These are phyloP conservation scores for Trinectes maculatus DNA, from an alignment of 2,113 vertebrate genomes.

Conservation along the genomic window DNA sequence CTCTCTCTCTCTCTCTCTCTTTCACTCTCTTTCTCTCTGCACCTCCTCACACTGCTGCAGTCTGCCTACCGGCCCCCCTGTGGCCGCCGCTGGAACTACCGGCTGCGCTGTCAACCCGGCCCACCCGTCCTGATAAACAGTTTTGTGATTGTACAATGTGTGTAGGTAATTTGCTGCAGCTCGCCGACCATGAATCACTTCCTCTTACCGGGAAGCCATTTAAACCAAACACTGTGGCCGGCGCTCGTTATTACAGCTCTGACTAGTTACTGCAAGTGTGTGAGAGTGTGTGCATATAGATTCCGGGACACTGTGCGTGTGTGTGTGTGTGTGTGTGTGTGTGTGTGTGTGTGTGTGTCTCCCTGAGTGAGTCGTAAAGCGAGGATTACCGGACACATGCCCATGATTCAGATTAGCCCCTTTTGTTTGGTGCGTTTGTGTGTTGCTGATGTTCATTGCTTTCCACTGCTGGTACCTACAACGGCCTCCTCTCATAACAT, in stretches of 20 bases:
- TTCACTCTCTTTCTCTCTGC: constrained; percentile 14
- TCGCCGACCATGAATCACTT: constrained; percentile 32
- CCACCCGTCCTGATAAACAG: constrained; percentile 23
- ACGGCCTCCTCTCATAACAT: constrained; percentile 72
- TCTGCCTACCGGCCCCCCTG: constrained; percentile 57
- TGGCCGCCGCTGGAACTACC: constrained; percentile 58
- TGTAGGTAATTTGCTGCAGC: constrained; percentile 35
- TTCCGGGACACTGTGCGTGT: too few relatives aligned
- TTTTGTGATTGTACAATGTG: constrained; percentile 2
- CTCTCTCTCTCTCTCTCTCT: constrained; percentile 18
- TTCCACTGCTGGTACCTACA: constrained; percentile 65
- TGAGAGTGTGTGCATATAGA: constrained; percentile 12
- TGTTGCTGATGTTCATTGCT: constrained; percentile 55
- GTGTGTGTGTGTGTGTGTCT: constrained; percentile 13
- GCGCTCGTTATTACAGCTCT: constrained; percentile 27
- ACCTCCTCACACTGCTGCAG: constrained; percentile 69
- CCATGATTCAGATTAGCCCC: constrained; percentile 74
- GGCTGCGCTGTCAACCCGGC: constrained; percentile 4
- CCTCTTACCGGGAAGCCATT: constrained; percentile 42
- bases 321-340: constrained; percentile 9
- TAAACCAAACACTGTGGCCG: constrained; percentile 24
- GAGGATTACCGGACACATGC: constrained; percentile 76
- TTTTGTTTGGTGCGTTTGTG: constrained; percentile 53
- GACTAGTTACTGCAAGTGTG: constrained; percentile 39
- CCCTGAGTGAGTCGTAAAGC: constrained; percentile 57